Evolutionary conservation across 2,797 vertebrate genomes (phyloP).

Genomic region (Xiphorhynchus erythropygius): DNA sequence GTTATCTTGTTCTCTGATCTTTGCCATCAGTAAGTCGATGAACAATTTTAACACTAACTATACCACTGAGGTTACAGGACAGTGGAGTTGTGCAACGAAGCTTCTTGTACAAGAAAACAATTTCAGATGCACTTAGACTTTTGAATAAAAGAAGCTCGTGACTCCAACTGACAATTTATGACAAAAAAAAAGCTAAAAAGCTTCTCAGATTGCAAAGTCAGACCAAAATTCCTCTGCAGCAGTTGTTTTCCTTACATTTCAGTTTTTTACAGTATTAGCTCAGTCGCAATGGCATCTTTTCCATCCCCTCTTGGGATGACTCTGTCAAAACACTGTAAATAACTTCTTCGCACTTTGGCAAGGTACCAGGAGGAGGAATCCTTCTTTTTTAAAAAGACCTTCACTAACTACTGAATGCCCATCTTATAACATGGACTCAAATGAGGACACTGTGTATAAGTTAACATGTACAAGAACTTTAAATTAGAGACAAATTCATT

Average conservation of each 20-base stretch:
- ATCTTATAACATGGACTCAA: background rate
- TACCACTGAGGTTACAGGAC: background rate
- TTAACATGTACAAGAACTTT: background rate
- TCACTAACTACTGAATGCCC: background rate
- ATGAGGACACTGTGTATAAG: rapidly evolving
- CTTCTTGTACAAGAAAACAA: background rate
- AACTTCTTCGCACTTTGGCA: slow-evolving; percentile 40
- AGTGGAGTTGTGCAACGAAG: background rate
- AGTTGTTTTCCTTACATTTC: slow-evolving; percentile 49
- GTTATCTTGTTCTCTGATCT: background rate
- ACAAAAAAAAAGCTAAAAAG: slow-evolving; percentile 40
- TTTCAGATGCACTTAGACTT: slow-evolving; percentile 32
- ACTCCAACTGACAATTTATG: background rate
- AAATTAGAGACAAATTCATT: background rate
- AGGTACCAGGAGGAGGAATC: background rate
- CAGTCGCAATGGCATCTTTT: slow-evolving; percentile 58
- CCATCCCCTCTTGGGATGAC: background rate
- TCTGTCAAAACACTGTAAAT: slow-evolving; percentile 69
- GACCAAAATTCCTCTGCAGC: slow-evolving; percentile 28
- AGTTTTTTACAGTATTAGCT: slow-evolving; percentile 48
- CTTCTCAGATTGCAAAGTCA: slow-evolving; percentile 4
- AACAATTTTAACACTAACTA: slow-evolving; percentile 1
- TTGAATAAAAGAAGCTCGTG: background rate
- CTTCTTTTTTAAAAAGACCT: background rate
- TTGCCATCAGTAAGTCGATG: background rate